Base-by-base conservation (phyloP, 2,113 vertebrate genomes). In the Cyanocitta stelleri region DNA sequence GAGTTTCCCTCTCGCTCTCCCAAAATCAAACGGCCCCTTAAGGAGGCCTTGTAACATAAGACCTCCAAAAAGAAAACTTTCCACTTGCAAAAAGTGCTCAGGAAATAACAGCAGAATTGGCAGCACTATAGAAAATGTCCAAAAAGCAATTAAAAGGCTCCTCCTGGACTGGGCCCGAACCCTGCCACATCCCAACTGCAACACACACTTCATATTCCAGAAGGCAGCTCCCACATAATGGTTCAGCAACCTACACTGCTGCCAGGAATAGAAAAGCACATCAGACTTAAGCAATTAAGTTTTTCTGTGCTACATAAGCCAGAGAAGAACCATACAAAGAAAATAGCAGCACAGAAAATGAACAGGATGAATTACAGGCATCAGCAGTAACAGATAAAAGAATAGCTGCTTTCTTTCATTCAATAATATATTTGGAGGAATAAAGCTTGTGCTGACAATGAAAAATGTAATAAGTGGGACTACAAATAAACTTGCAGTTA, bases 141-240 rank as follows among this genome's bases (percentile, higher is more conserved):
- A 78, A 79, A 95, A 90, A 88, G 24, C 48, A 89, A 94, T 92
- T 62, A 80, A 88, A 95, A 85, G 73, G 74, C 29, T 96, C 30
- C 61, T 74, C 84, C 43, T 68, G 69, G 86, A 11, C 81, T 8
- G 3, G 54, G 74, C 83, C 84, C 93, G 77, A 54, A 89, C 93
- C 92, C 85, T 95, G 92, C 79, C 93, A 58, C 39, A 75, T 88
- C 93, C 90, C 90, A 72, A 89, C 22, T 72, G 85, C 85, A 90
- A 11, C 43, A 93, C 51, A 78, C n/a, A 27, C 82, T 96, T 41
- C 92, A 69, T 29, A 84, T 93, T 94, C 93, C 96, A 96, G 95
- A 95, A 97, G 96, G 96, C 85, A 92, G 83, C 96, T 95, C 96
- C 96, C 96, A 96, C 96, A 95, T 37, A 89, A 94, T 51, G 68